phyloP scores from a whole-genome alignment of 2,113 vertebrate species.

The Delphinus delphis region DNA sequence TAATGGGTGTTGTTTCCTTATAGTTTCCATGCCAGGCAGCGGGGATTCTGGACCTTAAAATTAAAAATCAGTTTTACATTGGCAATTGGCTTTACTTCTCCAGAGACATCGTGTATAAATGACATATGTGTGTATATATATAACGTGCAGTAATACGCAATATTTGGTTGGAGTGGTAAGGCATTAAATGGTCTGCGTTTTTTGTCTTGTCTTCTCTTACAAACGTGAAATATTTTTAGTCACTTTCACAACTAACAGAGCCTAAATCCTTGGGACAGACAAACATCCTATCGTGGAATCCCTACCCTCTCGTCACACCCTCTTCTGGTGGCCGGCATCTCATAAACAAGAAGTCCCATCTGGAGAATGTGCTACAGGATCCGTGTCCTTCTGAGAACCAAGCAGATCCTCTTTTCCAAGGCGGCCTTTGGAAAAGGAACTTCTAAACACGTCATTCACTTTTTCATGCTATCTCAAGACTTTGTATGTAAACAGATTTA shows the following conservation, averaged over 20 bases:
- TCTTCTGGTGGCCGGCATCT: neutral
- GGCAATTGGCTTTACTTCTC: neutral
- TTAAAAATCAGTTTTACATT: neutral
- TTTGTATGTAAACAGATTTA: neutral
- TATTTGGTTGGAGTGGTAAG: neutral
- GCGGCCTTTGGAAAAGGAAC: neutral
- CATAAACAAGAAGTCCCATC: neutral
- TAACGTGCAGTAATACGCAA: neutral
- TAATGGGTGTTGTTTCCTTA: neutral
- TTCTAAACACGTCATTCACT: neutral
- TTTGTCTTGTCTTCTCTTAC: neutral
- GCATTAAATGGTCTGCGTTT: neutral
- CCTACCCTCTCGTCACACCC: accelerated
- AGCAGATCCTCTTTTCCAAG: neutral
- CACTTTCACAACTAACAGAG: neutral
- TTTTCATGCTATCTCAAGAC: accelerated
- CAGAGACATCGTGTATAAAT: neutral
- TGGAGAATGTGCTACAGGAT: accelerated
- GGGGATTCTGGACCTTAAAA: neutral
- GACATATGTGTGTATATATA: too few species aligned
- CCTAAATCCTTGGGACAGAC: neutral
- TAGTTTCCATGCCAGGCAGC: neutral
- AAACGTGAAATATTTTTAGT: neutral
- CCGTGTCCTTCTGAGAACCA: accelerated
- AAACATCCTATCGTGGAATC: too few species aligned